Evolutionary conservation across 2,797 vertebrate genomes (phyloP), one percentile per base, ranked within the genome.

Genomic region (Channa striata): DNA sequence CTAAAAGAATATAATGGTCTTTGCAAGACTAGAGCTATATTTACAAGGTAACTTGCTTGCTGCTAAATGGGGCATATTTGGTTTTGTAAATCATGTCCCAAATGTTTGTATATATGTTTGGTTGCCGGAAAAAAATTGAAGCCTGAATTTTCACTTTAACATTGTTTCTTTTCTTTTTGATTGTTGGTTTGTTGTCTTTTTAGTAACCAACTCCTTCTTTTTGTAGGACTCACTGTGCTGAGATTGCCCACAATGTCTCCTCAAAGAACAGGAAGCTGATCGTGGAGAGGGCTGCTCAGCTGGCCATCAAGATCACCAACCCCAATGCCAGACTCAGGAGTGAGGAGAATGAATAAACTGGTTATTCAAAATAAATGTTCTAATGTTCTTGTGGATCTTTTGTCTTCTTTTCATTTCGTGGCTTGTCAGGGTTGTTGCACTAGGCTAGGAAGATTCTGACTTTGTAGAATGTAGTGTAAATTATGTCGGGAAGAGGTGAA

Each of bases 251-350:
- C 94, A 99, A 99, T 0, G 97, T 99, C 46, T 99, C 98, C 53
- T 99, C 98, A 0, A 99, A 99, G 94, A 99, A 99, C 94, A 95
- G 97, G 83, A 99, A 99, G 88, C 39, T 97, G 59, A 99, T 99
- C 0, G 97, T 99, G 83, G 98, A 99, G 90, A 92, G 98, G 78
- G 98, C 98, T 0, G 97, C 98, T 33, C 98, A 99, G 91, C 93
- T 99, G 34, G 98, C 98, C 79, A 96, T 99, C 92, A 98, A 98
- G 91, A 91, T 99, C 91, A 99, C 98, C 74, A 99, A 99, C 69
- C 97, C 98, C 91, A 99, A 99, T 0, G 97, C 98, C 92, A 94
- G 98, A 77, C 95, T 99, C 90, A 97, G 97, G 92, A 99, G 98
- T 0, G 98, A 99, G 90, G 98, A 99, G 91, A 99, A 99, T 0